Conservation (phyloP, 2,113 vertebrate species). For the Cottus gobio region DNA sequence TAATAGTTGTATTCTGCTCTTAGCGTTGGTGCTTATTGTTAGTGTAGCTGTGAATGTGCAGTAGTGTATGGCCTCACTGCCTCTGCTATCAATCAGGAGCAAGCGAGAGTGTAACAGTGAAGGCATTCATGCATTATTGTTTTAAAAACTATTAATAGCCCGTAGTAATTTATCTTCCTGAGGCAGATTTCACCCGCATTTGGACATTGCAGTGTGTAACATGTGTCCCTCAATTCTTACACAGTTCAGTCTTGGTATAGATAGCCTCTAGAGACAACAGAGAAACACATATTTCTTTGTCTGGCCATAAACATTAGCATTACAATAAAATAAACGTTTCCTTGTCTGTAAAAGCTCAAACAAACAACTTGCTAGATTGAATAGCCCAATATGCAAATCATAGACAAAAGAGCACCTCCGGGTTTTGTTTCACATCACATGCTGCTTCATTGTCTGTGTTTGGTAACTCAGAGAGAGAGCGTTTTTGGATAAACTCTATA, state of each 20-base stretch:
- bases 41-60: constrained; percentile 6
- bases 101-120: not conserved
- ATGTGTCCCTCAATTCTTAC: not conserved
- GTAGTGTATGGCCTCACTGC: not conserved
- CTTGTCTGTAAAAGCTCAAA: constrained; percentile 44
- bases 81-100: not conserved
- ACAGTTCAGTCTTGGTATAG: not conserved
- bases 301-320: constrained; percentile 58
- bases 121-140: not conserved
- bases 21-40: constrained; percentile 8
- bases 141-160: not conserved
- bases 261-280: constrained; percentile 19
- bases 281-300: constrained; percentile 33
- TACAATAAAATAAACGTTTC: constrained; percentile 39
- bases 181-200: not conserved
- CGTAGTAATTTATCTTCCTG: not conserved
- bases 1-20: constrained; percentile 16
- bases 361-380: constrained; percentile 59
- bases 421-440: constrained; percentile 51
- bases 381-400: constrained; percentile 61
- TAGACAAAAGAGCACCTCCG: constrained; percentile 40
- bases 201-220: not conserved
- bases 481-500: not conserved
- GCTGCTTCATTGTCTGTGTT: constrained; percentile 31
- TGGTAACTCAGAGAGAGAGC: constrained; percentile 20